Base-by-base conservation (phyloP, 2,797 vertebrate species). In the Protosalanx chinensis region DNA sequence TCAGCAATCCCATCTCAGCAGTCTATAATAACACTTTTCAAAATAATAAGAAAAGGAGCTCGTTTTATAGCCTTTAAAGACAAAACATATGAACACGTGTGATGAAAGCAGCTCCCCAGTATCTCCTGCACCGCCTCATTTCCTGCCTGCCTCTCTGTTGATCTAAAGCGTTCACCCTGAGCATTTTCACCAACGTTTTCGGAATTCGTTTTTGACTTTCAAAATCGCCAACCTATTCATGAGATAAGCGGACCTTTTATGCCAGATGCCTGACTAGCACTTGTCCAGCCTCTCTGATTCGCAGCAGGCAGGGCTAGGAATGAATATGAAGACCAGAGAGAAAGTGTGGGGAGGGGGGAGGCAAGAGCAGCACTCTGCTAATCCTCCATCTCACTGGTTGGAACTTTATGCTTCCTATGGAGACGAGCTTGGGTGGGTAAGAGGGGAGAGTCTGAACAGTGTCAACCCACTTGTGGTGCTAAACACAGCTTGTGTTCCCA, bases 1-100 rank as follows among this genome's bases (percentile, higher is more conserved):
- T 78, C 69, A 66, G 68, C 80, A 82, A 78, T 84, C 80, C 83
- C 69, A 75, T 70, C 30, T 61, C 29, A 35, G 49, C 58, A 35
- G 57, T 76, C 35, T 78, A 4, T 81, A 76, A 82, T 78, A 74
- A 70, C 15, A 29, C 23, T 77, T 68, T 76, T 74, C 51, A 56
- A 10, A n/a, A n/a, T 70, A 74, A 77, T 75, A 64, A 72, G 23
- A 67, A 75, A 58, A 71, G 64, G 49, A 77, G 63, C 29, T 70
- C 51, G 56, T 68, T 68, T 46, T 33, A 41, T 60, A 70, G 15
- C 57, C 32, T 61, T 61, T n/a, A 56, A 4, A 56, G 3, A 5
- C 3, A 56, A 56, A 56, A n/a, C 51, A 56, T 56, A 13, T 12
- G 5, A 56, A 6, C 51, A 56, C 51, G n/a, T 56, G 12, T 51